Percentiles rank a stretch among this genome's conserved stretches.
These are phyloP conservation scores for Napeogenes inachia DNA, from an alignment of 2,888 invertebrate species.

Conservation along the genomic window DNA sequence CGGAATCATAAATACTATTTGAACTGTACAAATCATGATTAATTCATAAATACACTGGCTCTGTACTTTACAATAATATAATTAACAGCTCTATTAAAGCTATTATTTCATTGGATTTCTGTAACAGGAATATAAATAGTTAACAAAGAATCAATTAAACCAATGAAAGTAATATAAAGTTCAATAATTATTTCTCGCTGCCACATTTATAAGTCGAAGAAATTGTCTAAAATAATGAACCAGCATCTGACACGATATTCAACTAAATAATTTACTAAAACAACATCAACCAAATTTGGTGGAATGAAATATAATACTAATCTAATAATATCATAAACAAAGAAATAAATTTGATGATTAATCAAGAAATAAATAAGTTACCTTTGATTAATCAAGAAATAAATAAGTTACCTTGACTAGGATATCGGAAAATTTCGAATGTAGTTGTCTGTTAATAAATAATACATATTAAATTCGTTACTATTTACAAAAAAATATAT, in stretches of 20 bases:
- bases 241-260: slow-evolving; percentile 34
- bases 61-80: slow-evolving; percentile 73
- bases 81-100: slow-evolving; percentile 73
- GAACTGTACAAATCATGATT: slow-evolving; percentile 76
- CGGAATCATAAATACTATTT: slow-evolving; percentile 72
- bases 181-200: slow-evolving; percentile 56
- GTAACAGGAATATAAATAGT: slow-evolving; percentile 75
- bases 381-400: slow-evolving; percentile 47
- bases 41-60: slow-evolving; percentile 76
- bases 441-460: slow-evolving; percentile 61
- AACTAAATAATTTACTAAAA: slow-evolving; percentile 61
- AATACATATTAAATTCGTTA: slow-evolving; percentile 69
- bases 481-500: slow-evolving; percentile 68
- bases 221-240: slow-evolving; percentile 31
- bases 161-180: slow-evolving; percentile 58
- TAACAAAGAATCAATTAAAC: slow-evolving; percentile 72
- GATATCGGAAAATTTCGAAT: slow-evolving; percentile 70
- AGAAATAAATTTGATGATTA: slow-evolving; percentile 56
- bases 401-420: slow-evolving; percentile 76
- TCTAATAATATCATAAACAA: slow-evolving; percentile 38
- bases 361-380: too few species aligned
- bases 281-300: slow-evolving; percentile 48
- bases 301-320: slow-evolving; percentile 65
- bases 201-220: slow-evolving; percentile 34
- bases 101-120: slow-evolving; percentile 69